These are phyloP conservation scores for Lasioglossum baleicum DNA, from an alignment of 1,140 invertebrate genomes.

Conservation along the genomic window DNA sequence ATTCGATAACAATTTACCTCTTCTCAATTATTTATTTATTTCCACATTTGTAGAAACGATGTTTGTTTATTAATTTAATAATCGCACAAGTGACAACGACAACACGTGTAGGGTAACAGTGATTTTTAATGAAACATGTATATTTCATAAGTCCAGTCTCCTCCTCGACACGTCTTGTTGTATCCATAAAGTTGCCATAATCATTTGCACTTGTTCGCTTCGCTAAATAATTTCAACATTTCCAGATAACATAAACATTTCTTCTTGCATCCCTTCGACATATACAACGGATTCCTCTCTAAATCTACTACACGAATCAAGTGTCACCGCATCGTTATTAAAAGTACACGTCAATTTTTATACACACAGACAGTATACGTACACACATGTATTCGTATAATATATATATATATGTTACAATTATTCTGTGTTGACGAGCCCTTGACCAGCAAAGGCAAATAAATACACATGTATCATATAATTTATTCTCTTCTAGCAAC, in stretches of 20 bases:
- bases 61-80: not conserved
- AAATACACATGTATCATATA: conserved; percentile 43
- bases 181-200: conserved; percentile 10
- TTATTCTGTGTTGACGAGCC: conserved; percentile 40
- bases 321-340: conserved; percentile 39
- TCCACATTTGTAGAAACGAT: too few relatives aligned
- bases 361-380: conserved; percentile 32
- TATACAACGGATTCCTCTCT: conserved; percentile 19
- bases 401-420: conserved; percentile 50
- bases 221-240: not conserved
- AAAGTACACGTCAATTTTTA: conserved; percentile 45
- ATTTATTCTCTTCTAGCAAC: conserved; percentile 5
- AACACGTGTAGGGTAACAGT: conserved; percentile 37
- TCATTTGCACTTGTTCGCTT: conserved; percentile 13
- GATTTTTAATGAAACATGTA: conserved; percentile 46
- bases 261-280: conserved; percentile 4
- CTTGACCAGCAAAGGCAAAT: conserved; percentile 63
- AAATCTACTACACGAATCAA: conserved; percentile 22
- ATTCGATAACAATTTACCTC: too few relatives aligned
- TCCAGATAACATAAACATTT: conserved; percentile 15
- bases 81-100: conserved; percentile 24
- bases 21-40: not conserved
- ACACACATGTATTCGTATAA: conserved; percentile 28
- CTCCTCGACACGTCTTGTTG: not conserved
- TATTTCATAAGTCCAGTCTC: conserved; percentile 14